Base-by-base conservation (phyloP, 2,888 invertebrate species). In the Julus scanicus region DNA sequence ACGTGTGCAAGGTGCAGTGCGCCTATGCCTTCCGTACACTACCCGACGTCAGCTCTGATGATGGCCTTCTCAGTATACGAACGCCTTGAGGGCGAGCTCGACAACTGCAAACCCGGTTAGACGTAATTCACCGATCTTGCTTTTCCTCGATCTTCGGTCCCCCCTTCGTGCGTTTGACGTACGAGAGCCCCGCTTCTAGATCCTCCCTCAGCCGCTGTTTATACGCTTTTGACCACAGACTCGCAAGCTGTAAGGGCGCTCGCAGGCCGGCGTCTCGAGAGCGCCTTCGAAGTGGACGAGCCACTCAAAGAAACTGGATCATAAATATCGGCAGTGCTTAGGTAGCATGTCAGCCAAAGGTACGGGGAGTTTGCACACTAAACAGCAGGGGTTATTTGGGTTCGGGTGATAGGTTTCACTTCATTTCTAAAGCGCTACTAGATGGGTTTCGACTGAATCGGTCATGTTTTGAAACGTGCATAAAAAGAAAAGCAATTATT, bases 1-100 rank as follows among this genome's bases (percentile, higher is more conserved):
- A 93, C 89, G 93, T 93, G 3, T 93, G 93, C 90, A 93, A 93
- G 91, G 93, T 93, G 37, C 93, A 93, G 90, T 93, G 93, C 90
- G 93, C 93, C 40, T 93, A 92, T 90, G 92, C 93, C 17, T 93
- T 91, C 71, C 88, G 90, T 44, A 89, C 90, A 0, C 89, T 89
- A 9, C 89, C 90, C 13, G 88, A 89, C 37, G 89, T 90, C 49
- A 89, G 89, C 63, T 84, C 88, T 5, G 90, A 89, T 6, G 88
- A 89, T 44, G 53, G 71, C n/a, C 71, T 89, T 15, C 84, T 89
- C 8, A 86, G 88, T 86, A 89, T 89, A 48, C 49, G 86, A 87
- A 71, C 57, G 37, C 87, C 40, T 39, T 87, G 87, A 87, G 63
- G 48, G 15, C 48, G 84, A 48, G 9, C 20, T 84, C n/a, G 13